Evolutionary conservation across 2,113 vertebrate genomes (phyloP).

Genomic region (Oncorhynchus keta): DNA sequence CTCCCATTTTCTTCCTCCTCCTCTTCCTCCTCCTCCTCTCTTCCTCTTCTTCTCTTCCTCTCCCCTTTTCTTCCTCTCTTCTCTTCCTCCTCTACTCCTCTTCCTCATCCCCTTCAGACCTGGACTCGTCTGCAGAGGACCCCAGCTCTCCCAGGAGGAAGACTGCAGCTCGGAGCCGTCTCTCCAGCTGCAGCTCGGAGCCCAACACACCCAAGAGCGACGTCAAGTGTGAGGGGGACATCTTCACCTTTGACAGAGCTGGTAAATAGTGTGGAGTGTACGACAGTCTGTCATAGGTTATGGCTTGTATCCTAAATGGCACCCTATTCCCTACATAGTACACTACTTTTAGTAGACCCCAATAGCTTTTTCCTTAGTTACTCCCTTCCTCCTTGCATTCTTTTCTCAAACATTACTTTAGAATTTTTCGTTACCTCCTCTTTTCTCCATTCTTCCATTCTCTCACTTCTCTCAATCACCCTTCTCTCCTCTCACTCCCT

Average conservation of each 20-base stretch:
- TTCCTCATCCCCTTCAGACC: constrained; percentile 63
- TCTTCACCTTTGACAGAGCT: constrained; percentile 86
- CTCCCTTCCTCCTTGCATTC: neutral
- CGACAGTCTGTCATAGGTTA: no score
- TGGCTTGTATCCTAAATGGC: no score
- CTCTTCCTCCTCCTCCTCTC: no score
- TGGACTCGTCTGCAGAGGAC: constrained; percentile 82
- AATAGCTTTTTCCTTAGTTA: neutral
- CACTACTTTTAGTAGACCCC: neutral
- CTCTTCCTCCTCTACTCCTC: no score
- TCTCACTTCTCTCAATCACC: no score
- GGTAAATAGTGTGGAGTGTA: constrained; percentile 54
- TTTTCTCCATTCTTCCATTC: no score
- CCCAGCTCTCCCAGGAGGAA: constrained; percentile 88
- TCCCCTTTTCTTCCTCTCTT: no score
- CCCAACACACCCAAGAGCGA: constrained; percentile 92
- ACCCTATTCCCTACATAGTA: neutral
- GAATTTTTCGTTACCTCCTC: no score
- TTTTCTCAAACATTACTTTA: neutral
- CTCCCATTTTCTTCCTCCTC: no score
- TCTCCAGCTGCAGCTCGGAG: constrained; percentile 90
- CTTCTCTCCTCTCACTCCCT: no score
- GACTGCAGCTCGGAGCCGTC: constrained; percentile 71
- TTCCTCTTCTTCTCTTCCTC: no score
- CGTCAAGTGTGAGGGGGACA: constrained; percentile 88